phyloP scores from a whole-genome alignment of 2,888 invertebrate species.

The Tholera decimalis region DNA sequence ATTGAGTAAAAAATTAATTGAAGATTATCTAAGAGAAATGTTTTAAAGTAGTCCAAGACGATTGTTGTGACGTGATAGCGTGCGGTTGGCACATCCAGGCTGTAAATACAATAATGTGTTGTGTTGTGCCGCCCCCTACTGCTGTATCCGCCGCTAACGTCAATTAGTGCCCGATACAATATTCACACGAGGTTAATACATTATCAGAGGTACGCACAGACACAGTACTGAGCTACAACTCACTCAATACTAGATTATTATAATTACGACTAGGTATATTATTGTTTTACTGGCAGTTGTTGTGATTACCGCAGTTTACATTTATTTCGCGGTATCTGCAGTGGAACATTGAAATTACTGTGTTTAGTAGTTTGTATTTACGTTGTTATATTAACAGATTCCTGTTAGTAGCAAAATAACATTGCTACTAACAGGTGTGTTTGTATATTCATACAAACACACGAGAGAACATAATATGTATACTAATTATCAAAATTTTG shows the following conservation, averaged over 20 bases:
- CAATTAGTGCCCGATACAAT: slow-evolving; percentile 37
- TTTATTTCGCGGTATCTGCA: slow-evolving; percentile 2
- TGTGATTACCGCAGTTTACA: not conserved
- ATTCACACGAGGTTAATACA: slow-evolving; percentile 38
- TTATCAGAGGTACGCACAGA: slow-evolving; percentile 23
- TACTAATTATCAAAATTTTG: no score
- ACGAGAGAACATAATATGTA: no score
- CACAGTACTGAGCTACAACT: not conserved
- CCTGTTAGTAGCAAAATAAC: no score
- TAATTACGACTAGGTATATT: not conserved
- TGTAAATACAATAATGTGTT: slow-evolving; percentile 1
- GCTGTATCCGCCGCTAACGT: slow-evolving; percentile 2
- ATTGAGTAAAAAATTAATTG: not conserved
- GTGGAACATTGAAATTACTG: no score
- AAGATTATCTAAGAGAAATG: no score
- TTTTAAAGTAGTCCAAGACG: not conserved
- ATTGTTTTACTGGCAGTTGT: not conserved
- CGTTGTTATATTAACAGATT: no score
- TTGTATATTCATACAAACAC: no score
- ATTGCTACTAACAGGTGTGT: no score
- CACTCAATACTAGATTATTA: not conserved
- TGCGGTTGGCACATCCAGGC: not conserved
- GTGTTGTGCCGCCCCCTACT: not conserved
- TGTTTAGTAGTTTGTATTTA: no score
- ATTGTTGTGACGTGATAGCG: not conserved